Evolutionary conservation across 1,140 invertebrate genomes (phyloP).

Genomic region (Brachionus plicatilis): DNA sequence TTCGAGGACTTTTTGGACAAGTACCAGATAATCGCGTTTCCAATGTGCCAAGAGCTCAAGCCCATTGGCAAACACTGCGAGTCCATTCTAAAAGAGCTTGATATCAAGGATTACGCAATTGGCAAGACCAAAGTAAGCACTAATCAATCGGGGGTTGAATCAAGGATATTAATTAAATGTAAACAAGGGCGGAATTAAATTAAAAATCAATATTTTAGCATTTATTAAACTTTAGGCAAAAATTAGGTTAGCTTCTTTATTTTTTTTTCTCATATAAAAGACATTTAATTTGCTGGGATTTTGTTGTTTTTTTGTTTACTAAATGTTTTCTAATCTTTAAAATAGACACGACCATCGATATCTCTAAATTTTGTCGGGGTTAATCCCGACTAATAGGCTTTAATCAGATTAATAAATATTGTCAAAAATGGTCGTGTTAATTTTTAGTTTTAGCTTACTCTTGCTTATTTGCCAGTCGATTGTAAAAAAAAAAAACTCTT

Average conservation of each 20-base stretch:
- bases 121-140: slow-evolving; percentile 28
- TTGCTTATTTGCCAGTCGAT: neutral
- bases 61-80: slow-evolving; percentile 10
- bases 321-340: slow-evolving; percentile 9
- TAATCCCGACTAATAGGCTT: slow-evolving; percentile 17
- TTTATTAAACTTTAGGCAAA: neutral
- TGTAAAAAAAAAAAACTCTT: neutral
- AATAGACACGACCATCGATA: neutral
- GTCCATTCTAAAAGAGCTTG: slow-evolving; percentile 6
- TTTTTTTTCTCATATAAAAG: neutral
- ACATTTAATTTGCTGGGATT: neutral
- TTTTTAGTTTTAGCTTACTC: slow-evolving; percentile 6
- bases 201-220: slow-evolving; percentile 20
- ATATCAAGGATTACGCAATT: slow-evolving; percentile 21
- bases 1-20: slow-evolving; percentile 50
- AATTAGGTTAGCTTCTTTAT: slow-evolving; percentile 6
- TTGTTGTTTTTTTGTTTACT: neutral
- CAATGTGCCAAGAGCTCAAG: neutral
- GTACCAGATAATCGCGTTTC: slow-evolving; percentile 42
- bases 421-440: slow-evolving; percentile 3
- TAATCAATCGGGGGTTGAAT: neutral
- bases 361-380: neutral
- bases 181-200: neutral
- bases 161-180: slow-evolving; percentile 30
- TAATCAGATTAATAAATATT: slow-evolving; percentile 31